Evolutionary conservation across 2,888 invertebrate genomes (phyloP).

Genomic region (Pseudococcus jackbeardsleyi): DNA sequence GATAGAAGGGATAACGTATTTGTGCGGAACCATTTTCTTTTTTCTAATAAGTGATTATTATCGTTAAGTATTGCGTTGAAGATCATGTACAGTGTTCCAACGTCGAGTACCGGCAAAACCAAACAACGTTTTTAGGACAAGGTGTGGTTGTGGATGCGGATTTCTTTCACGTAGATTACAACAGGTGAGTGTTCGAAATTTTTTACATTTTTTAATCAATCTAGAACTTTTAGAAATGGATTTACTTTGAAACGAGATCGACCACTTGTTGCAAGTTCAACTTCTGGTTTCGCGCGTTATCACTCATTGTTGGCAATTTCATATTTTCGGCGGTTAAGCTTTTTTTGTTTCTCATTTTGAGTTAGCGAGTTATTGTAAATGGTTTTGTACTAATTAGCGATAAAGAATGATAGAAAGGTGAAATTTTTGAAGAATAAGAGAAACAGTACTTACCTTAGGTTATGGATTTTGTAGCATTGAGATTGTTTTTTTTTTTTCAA

Average conservation of each 20-base stretch:
- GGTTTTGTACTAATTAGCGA: too few species aligned
- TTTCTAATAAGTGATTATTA: not conserved
- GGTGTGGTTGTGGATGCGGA: slow-evolving; percentile 23
- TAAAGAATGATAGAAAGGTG: too few species aligned
- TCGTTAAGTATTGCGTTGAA: not conserved
- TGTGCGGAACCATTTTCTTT: slow-evolving; percentile 39
- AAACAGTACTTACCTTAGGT: too few species aligned
- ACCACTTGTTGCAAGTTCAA: not conserved
- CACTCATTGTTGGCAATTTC: too few species aligned
- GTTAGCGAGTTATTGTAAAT: too few species aligned
- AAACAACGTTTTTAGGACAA: not conserved
- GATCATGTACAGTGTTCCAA: not conserved
- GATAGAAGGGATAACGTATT: slow-evolving; percentile 37
- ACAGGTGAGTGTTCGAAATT: not conserved
- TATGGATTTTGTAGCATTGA: too few species aligned
- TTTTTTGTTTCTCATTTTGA: too few species aligned
- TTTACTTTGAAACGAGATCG: not conserved
- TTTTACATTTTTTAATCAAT: not conserved
- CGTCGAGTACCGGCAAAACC: not conserved
- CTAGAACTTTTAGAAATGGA: not conserved
- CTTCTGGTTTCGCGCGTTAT: too few species aligned
- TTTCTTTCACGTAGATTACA: not conserved
- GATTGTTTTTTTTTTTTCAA: too few species aligned
- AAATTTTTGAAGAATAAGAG: too few species aligned
- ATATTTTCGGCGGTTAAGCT: too few species aligned